Percentiles rank a stretch among this genome's conserved stretches.
Evolutionary conservation across 2,797 vertebrate species (phyloP).

Genomic region (Enteromius anoplus): DNA sequence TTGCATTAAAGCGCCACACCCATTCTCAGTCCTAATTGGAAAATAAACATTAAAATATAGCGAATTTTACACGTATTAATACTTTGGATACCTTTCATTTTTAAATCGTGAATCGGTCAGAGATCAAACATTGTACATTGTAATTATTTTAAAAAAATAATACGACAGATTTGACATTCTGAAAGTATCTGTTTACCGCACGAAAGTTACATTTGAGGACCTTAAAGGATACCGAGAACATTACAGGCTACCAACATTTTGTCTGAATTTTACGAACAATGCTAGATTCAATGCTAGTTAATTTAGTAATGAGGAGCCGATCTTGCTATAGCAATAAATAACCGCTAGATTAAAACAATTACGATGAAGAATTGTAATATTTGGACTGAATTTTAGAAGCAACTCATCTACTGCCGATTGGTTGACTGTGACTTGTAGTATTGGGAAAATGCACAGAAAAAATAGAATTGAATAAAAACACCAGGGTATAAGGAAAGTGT

Average conservation of each 20-base stretch:
- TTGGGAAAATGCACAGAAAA: slow-evolving; percentile 1
- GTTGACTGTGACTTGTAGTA: not conserved
- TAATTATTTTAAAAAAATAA: slow-evolving; percentile 15
- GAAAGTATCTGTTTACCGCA: not conserved
- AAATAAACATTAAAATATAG: slow-evolving; percentile 5
- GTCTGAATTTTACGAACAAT: not conserved
- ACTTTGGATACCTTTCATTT: slow-evolving; percentile 7
- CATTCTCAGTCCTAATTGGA: slow-evolving; percentile 42
- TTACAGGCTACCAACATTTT: no score
- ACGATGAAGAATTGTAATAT: not conserved
- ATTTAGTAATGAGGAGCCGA: not conserved
- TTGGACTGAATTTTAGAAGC: not conserved
- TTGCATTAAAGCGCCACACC: slow-evolving; percentile 41
- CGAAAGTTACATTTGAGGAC: not conserved
- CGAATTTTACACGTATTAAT: slow-evolving; percentile 42
- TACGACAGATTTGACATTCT: not conserved
- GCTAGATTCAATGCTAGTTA: not conserved
- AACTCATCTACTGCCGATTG: not conserved
- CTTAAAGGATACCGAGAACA: not conserved
- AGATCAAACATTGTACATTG: not conserved
- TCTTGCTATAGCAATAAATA: not conserved
- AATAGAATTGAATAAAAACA: not conserved
- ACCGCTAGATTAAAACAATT: not conserved
- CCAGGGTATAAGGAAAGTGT: not conserved
- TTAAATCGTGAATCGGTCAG: not conserved